Evolutionary conservation across 1,140 invertebrate species (phyloP).

Genomic region (Drosophila pallidifrons): DNA sequence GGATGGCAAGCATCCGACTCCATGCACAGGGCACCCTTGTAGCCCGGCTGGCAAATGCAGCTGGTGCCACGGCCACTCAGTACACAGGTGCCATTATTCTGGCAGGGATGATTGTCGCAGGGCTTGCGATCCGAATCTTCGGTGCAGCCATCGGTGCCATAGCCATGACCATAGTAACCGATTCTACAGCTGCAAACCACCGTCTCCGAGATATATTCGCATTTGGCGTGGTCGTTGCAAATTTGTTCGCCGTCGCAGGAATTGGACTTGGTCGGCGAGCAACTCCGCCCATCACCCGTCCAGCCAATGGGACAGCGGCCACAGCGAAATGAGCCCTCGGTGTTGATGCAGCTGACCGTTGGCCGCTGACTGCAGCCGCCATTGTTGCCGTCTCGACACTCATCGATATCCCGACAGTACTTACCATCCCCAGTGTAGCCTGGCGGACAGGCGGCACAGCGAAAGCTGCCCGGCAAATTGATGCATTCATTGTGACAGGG

Average conservation of each 20-base stretch:
- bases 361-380: conserved; percentile 96
- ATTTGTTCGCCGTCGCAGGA: conserved; percentile 58
- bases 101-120: conserved; percentile 68
- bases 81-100: conserved; percentile 91
- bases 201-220: conserved; percentile 88
- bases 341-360: conserved; percentile 91
- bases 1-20: conserved; percentile 87
- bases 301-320: conserved; percentile 94
- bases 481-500: conserved; percentile 94
- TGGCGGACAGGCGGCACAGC: conserved; percentile 93
- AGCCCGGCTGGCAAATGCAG: conserved; percentile 87
- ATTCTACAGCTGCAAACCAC: conserved; percentile 91
- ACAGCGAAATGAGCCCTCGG: conserved; percentile 92
- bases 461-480: conserved; percentile 94
- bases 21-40: conserved; percentile 85
- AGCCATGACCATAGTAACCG: conserved; percentile 89
- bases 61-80: conserved; percentile 77
- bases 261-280: conserved; percentile 52
- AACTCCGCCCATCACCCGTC: conserved; percentile 91
- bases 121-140: conserved; percentile 48
- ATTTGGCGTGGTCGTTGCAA: conserved; percentile 89
- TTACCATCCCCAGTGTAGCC: conserved; percentile 95
- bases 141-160: conserved; percentile 65
- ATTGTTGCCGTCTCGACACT: conserved; percentile 91
- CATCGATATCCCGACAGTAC: conserved; percentile 94